phyloP scores from a whole-genome alignment of 2,888 invertebrate species.

The Xanthostigma xanthostigma region DNA sequence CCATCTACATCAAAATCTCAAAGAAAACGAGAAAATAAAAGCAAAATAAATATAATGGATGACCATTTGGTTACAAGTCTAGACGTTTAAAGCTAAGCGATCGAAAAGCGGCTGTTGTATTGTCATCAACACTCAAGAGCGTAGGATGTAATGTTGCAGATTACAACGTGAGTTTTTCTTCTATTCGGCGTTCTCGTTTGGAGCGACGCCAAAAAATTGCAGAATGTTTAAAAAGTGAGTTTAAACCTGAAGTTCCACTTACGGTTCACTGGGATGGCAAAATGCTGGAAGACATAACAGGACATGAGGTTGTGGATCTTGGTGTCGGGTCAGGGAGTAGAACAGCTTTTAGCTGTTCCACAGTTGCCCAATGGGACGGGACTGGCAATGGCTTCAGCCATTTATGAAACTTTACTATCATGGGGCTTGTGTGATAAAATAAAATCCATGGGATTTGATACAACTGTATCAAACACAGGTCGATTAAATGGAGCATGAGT shows the following conservation, averaged over 20 bases:
- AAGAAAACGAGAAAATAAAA: too few relatives aligned
- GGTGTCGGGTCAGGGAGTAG: neutral
- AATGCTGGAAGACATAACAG: neutral
- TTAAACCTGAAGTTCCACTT: neutral
- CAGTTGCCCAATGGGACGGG: too few relatives aligned
- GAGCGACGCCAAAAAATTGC: neutral
- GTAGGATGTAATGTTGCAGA: slow-evolving; percentile 1
- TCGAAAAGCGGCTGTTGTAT: slow-evolving; percentile 3
- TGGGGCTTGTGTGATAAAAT: too few relatives aligned
- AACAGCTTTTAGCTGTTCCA: slow-evolving; percentile 8
- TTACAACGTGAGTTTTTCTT: neutral
- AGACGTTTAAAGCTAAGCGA: neutral
- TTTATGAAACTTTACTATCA: too few relatives aligned
- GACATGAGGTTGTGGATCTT: slow-evolving; percentile 1
- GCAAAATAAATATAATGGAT: too few relatives aligned
- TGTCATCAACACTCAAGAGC: slow-evolving; percentile 3
- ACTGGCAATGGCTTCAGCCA: too few relatives aligned
- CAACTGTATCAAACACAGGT: too few relatives aligned
- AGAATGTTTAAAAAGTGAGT: neutral
- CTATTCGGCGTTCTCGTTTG: neutral
- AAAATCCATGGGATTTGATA: too few relatives aligned
- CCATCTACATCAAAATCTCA: too few relatives aligned
- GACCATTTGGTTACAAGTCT: too few relatives aligned
- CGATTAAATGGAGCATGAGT: too few relatives aligned
- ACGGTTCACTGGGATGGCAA: slow-evolving; percentile 4